These are phyloP conservation scores for Anoplius nigerrimus DNA, from an alignment of 2,888 invertebrate species.

Conservation along the genomic window DNA sequence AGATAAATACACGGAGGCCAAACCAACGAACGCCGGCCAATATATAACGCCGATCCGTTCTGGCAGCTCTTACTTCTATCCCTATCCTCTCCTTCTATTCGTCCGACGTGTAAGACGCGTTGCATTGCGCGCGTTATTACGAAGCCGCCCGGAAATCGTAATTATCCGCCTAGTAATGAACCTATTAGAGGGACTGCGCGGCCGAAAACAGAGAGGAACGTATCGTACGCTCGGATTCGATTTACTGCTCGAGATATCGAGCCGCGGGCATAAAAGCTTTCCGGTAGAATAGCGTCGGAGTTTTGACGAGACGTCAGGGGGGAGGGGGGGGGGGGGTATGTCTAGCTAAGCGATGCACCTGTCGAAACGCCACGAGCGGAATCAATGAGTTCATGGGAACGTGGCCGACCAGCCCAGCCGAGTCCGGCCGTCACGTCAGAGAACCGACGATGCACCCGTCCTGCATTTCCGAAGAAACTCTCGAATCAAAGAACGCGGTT, in stretches of 20 bases:
- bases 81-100: neutral
- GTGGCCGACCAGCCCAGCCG: neutral
- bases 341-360: slow-evolving; percentile 34
- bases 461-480: slow-evolving; percentile 37
- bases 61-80: slow-evolving; percentile 35
- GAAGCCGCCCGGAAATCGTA: slow-evolving; percentile 2
- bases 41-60: slow-evolving; percentile 41
- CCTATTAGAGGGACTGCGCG: neutral
- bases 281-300: no score
- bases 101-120: slow-evolving; percentile 2
- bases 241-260: no score
- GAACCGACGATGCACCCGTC: slow-evolving; percentile 39
- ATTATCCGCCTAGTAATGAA: slow-evolving; percentile 1
- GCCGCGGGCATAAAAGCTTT: no score
- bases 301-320: no score
- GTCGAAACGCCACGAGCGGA: slow-evolving; percentile 24
- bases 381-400: slow-evolving; percentile 30
- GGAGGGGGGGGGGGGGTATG: no score
- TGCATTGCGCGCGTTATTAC: slow-evolving; percentile 6
- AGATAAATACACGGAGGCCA: slow-evolving; percentile 55
- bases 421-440: slow-evolving; percentile 26
- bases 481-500: slow-evolving; percentile 45
- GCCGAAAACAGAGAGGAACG: neutral
- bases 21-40: slow-evolving; percentile 34
- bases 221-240: no score